phyloP scores from a whole-genome alignment of 2,113 vertebrate species.

The Atrichornis clamosus region DNA sequence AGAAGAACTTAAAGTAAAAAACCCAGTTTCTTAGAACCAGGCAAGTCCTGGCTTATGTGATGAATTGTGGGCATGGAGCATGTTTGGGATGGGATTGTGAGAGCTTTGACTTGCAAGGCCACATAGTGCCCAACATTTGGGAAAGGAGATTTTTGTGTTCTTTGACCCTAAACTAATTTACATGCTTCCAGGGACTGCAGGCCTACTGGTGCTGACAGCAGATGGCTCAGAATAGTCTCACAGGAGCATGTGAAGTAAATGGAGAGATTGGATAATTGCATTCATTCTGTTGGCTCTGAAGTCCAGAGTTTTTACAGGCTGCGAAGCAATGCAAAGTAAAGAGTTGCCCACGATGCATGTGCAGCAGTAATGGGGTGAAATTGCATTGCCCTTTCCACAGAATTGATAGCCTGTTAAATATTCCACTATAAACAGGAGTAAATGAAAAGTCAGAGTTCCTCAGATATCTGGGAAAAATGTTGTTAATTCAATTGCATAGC shows the following conservation, averaged over 20 bases:
- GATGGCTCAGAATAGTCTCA: not conserved
- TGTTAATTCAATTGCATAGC: not conserved
- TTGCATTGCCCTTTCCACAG: not conserved
- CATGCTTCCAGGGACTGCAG: not conserved
- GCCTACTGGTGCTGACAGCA: not conserved
- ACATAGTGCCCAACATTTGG: not conserved
- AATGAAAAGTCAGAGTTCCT: not conserved
- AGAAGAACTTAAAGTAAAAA: not conserved
- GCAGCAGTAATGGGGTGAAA: not conserved
- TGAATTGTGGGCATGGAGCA: not conserved
- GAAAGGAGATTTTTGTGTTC: not conserved
- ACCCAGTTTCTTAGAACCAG: rapidly evolving
- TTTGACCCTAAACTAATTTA: not conserved
- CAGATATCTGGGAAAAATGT: not conserved
- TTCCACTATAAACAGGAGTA: not conserved
- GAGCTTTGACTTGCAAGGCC: not conserved
- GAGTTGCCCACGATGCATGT: not conserved
- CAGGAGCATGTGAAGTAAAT: not conserved
- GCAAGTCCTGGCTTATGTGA: not conserved
- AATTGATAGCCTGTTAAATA: not conserved
- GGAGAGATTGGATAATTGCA: not conserved
- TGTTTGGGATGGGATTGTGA: not conserved
- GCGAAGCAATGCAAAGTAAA: rapidly evolving
- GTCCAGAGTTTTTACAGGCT: not conserved
- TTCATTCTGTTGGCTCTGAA: not conserved